phyloP scores from a whole-genome alignment of 2,888 invertebrate species.

The Patella ulyssiponensis region DNA sequence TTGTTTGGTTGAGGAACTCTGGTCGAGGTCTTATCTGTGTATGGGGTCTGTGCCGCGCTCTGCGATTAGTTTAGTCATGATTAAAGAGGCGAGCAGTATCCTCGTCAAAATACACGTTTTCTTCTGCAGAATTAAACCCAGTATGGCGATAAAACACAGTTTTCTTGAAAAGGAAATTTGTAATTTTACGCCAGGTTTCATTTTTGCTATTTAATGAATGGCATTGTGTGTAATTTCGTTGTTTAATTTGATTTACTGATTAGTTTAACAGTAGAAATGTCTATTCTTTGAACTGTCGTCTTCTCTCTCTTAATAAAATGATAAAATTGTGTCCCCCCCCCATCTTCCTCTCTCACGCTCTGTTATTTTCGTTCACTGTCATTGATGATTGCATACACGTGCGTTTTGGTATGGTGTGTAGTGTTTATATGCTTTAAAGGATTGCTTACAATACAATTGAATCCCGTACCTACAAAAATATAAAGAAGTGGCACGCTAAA shows the following conservation, averaged over 20 bases:
- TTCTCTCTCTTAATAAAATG: no score
- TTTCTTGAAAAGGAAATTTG: conserved; percentile 31
- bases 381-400: no score
- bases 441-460: no score
- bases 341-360: no score
- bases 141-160: neutral
- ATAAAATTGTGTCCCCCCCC: no score
- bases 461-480: no score
- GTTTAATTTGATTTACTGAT: conserved; percentile 9
- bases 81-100: neutral
- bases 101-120: neutral
- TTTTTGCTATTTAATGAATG: conserved; percentile 4
- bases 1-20: neutral
- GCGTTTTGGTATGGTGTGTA: no score
- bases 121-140: conserved; percentile 11
- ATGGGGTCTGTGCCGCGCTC: neutral
- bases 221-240: neutral
- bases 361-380: no score
- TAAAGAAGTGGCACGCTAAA: no score
- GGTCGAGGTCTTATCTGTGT: no score
- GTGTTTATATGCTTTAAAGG: no score
- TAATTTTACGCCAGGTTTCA: conserved; percentile 32
- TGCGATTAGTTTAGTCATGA: neutral
- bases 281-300: no score
- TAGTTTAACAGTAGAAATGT: neutral